These are phyloP conservation scores for Ricordea florida DNA, from an alignment of 92 coral and sea anemone species.

Conservation along the genomic window DNA sequence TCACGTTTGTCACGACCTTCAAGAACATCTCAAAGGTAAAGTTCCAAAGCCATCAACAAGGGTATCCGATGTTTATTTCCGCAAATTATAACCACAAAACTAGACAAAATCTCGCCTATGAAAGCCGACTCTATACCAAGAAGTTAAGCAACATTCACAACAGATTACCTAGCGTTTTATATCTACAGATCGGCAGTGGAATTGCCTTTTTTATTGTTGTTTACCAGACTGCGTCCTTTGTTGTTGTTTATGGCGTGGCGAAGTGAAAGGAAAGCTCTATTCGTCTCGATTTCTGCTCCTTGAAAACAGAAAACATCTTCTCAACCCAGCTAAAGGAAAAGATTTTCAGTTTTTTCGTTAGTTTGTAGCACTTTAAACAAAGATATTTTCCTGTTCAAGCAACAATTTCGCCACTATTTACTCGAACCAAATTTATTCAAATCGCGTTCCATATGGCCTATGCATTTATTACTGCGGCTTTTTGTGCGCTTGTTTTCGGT, in stretches of 20 bases:
- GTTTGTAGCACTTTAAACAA: slow-evolving; percentile 19
- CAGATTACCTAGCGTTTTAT: slow-evolving; percentile 22
- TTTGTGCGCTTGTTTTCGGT: neutral
- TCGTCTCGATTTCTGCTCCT: neutral
- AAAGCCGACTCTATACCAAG: neutral
- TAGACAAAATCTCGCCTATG: too few species aligned
- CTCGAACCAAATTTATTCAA: slow-evolving; percentile 70
- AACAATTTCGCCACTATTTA: slow-evolving; percentile 41
- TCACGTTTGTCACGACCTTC: too few species aligned
- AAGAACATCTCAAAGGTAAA: too few species aligned
- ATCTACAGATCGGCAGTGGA: slow-evolving; percentile 44
- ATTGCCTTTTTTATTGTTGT: slow-evolving; percentile 89
- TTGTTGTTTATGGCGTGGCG: slow-evolving; percentile 97
- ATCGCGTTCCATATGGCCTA: slow-evolving; percentile 65
- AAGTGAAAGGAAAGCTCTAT: slow-evolving; percentile 20
- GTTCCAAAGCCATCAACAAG: too few species aligned
- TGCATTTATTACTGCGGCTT: slow-evolving; percentile 36
- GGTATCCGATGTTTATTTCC: too few species aligned
- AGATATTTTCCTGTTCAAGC: neutral
- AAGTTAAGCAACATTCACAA: neutral
- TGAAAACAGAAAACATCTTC: neutral
- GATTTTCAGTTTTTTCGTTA: slow-evolving; percentile 1
- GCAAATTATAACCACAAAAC: too few species aligned
- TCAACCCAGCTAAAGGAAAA: neutral
- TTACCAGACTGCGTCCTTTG: slow-evolving; percentile 84